Conservation (phyloP, 2,113 vertebrate genomes). For the Sander lucioperca region DNA sequence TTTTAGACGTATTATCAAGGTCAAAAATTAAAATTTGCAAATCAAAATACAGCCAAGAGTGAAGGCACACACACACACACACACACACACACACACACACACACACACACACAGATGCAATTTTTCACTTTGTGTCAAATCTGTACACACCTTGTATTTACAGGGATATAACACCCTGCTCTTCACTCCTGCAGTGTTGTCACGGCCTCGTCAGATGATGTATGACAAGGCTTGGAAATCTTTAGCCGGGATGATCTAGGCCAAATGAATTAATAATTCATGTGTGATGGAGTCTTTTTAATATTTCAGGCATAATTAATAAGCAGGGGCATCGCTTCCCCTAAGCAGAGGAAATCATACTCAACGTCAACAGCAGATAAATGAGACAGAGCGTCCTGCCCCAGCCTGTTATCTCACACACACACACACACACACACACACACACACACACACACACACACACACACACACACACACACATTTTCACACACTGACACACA, state of each 20-base stretch:
- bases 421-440: neutral
- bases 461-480: neutral
- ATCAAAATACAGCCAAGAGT: conserved; percentile 15
- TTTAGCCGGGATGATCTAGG: conserved; percentile 80
- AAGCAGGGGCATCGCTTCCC: conserved; percentile 70
- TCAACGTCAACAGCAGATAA: conserved; percentile 78
- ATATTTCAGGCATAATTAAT: conserved; percentile 87
- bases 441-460: neutral
- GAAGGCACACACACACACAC: conserved; percentile 2
- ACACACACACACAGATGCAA: conserved; percentile 4
- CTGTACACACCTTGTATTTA: conserved; percentile 63
- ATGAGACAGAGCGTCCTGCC: conserved; percentile 62
- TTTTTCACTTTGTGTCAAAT: conserved; percentile 12
- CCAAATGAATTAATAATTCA: conserved; percentile 85
- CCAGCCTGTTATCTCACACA: conserved; percentile 14
- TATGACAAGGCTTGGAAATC: conserved; percentile 77
- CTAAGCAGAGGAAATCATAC: conserved; percentile 70
- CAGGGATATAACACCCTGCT: conserved; percentile 51
- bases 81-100: no score
- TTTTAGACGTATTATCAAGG: neutral
- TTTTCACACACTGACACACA: conserved; percentile 1
- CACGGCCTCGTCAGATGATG: conserved; percentile 70
- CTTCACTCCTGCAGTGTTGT: conserved; percentile 35
- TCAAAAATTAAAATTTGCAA: conserved; percentile 9
- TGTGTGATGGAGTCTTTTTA: conserved; percentile 84